Percentiles rank a stretch among this genome's conserved stretches.
Conservation (phyloP, 1,140 invertebrate species). For the Portunus trituberculatus region DNA sequence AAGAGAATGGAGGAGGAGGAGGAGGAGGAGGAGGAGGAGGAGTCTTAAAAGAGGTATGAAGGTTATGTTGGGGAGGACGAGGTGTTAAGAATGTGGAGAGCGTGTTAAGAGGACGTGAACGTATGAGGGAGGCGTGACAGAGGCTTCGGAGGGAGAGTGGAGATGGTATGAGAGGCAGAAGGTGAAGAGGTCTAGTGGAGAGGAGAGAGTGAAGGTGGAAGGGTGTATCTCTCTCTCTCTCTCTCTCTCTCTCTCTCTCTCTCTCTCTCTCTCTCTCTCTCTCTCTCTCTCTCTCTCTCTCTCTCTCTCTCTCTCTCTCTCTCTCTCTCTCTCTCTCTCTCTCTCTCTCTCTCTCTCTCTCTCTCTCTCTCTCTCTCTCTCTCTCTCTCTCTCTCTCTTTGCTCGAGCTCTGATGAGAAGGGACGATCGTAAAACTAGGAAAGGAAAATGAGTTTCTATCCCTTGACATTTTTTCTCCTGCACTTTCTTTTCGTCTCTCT, state of each 20-base stretch:
- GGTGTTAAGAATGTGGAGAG: background rate
- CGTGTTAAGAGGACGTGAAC: background rate
- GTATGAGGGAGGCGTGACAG: background rate
- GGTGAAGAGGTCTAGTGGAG: background rate
- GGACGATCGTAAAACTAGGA: no score
- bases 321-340: background rate
- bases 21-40: background rate
- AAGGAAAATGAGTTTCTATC: no score
- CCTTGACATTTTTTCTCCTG: no score
- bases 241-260: slow-evolving; percentile 5
- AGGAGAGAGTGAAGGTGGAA: background rate
- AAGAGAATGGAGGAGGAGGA: background rate
- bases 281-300: background rate
- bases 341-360: slow-evolving; percentile 12
- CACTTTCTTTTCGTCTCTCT: no score
- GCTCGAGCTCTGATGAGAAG: no score
- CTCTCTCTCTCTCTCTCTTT: background rate
- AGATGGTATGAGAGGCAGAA: background rate
- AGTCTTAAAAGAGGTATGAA: background rate
- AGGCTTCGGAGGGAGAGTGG: background rate
- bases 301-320: background rate
- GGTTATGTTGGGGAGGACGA: background rate
- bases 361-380: background rate
- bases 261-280: background rate
- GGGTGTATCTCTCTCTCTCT: background rate